Percentiles rank a stretch among this genome's conserved stretches.
phyloP scores from a whole-genome alignment of 2,888 invertebrate species.

The Crocallis elinguaria region DNA sequence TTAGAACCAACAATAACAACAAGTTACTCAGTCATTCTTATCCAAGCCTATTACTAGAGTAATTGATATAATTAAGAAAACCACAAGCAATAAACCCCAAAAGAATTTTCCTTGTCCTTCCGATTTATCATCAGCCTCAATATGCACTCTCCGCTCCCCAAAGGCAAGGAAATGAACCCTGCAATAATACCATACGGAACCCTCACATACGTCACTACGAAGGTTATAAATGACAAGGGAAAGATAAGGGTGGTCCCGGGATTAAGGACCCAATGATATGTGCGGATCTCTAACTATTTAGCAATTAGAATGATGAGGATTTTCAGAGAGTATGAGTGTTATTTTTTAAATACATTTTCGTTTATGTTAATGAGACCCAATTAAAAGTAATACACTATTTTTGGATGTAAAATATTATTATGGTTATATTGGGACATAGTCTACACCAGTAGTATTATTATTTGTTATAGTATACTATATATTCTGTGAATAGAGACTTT shows the following conservation, averaged over 20 bases:
- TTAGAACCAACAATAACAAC: neutral
- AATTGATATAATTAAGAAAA: constrained; percentile 15
- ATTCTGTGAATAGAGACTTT: too few relatives aligned
- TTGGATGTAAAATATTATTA: too few relatives aligned
- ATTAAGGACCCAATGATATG: constrained; percentile 26
- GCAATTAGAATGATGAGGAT: constrained; percentile 15
- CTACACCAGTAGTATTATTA: too few relatives aligned
- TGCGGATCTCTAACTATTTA: constrained; percentile 22
- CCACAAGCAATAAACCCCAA: constrained; percentile 25
- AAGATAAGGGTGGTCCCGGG: constrained; percentile 60
- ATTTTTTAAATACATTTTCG: neutral
- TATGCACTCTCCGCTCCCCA: constrained; percentile 35
- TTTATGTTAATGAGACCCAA: neutral
- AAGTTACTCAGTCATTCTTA: neutral
- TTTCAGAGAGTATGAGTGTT: neutral
- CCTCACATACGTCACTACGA: constrained; percentile 57
- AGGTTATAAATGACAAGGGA: constrained; percentile 66
- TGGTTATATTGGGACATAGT: too few relatives aligned
- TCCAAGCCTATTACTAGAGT: constrained; percentile 3
- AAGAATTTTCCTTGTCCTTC: constrained; percentile 18
- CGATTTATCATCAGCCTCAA: constrained; percentile 39
- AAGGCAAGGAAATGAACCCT: constrained; percentile 34
- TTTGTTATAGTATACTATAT: too few relatives aligned
- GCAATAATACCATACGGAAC: constrained; percentile 31
- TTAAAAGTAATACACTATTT: too few relatives aligned